phyloP scores from a whole-genome alignment of 1,140 invertebrate genomes.

The Drosophila grimshawi region DNA sequence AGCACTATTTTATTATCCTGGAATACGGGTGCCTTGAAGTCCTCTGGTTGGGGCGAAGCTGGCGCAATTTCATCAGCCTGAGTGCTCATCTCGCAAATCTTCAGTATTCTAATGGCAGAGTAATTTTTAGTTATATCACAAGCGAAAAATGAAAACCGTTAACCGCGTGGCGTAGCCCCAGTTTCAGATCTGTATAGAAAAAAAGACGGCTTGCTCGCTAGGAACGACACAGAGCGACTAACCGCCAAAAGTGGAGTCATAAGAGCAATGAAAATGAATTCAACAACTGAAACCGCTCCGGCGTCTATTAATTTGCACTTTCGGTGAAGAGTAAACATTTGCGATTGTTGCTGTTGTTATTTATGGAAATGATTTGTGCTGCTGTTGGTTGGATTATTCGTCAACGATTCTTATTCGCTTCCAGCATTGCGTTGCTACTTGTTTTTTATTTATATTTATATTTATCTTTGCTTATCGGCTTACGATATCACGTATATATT shows the following conservation, averaged over 20 bases:
- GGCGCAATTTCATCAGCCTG: slow-evolving; percentile 48
- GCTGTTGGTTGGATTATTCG: neutral
- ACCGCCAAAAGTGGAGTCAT: slow-evolving; percentile 12
- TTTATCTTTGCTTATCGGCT: slow-evolving; percentile 65
- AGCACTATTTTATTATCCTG: slow-evolving; percentile 86
- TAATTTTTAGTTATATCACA: slow-evolving; percentile 28
- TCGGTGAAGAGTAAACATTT: slow-evolving; percentile 28
- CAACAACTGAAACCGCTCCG: slow-evolving; percentile 38
- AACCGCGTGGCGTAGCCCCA: neutral
- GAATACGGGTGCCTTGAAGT: slow-evolving; percentile 73
- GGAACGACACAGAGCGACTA: slow-evolving; percentile 18
- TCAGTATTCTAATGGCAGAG: neutral
- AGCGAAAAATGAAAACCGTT: slow-evolving; percentile 16
- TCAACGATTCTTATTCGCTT: slow-evolving; percentile 12
- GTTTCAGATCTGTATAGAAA: slow-evolving; percentile 1
- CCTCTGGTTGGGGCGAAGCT: slow-evolving; percentile 30
- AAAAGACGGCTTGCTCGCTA: slow-evolving; percentile 12
- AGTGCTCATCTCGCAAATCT: slow-evolving; percentile 28
- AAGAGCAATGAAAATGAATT: neutral
- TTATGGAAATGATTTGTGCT: slow-evolving; percentile 22
- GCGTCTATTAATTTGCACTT: slow-evolving; percentile 56
- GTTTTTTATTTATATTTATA: slow-evolving; percentile 38
- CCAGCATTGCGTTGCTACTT: slow-evolving; percentile 14
- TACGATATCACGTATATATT: slow-evolving; percentile 49
- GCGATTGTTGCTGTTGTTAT: slow-evolving; percentile 13